Percentiles rank a stretch among this genome's conserved stretches.
Evolutionary conservation across 30 jellyfish, hydroid and myxozoan genomes (phyloP).

Genomic region (Chrysaora quinquecirrha): DNA sequence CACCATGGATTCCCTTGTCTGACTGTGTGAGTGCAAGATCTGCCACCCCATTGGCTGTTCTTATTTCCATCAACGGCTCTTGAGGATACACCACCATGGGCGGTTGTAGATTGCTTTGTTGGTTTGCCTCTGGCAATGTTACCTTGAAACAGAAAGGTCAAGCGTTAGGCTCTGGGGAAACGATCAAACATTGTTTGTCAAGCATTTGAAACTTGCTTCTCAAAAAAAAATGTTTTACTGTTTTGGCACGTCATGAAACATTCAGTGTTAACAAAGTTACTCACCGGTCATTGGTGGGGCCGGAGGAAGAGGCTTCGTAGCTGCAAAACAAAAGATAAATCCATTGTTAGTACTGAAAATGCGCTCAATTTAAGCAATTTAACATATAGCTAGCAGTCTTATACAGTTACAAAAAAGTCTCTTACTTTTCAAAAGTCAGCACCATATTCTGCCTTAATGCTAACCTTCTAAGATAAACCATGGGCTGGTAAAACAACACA

Average conservation of each 20-base stretch:
- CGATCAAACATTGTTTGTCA: no score
- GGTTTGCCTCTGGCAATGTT: constrained; percentile 38
- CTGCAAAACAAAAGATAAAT: not conserved
- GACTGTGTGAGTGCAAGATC: constrained; percentile 59
- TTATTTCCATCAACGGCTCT: constrained; percentile 49
- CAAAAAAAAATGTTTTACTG: not conserved
- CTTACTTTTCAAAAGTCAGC: no score
- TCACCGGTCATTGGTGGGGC: constrained; percentile 34
- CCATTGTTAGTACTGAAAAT: not conserved
- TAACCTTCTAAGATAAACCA: no score
- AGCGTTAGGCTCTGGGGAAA: not conserved
- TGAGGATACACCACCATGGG: constrained; percentile 25
- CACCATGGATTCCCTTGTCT: constrained; percentile 51
- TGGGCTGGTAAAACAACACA: no score
- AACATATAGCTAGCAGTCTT: no score
- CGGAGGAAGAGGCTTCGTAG: constrained; percentile 15
- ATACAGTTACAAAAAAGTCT: no score
- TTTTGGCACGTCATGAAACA: no score
- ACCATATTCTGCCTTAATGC: no score
- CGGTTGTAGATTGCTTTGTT: constrained; percentile 39
- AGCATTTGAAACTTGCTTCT: no score
- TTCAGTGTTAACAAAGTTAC: no score
- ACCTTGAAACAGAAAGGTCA: not conserved
- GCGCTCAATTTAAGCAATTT: not conserved
- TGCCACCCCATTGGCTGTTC: constrained; percentile 26